phyloP scores from a whole-genome alignment of 1,140 invertebrate species.

The Philaenus spumarius region DNA sequence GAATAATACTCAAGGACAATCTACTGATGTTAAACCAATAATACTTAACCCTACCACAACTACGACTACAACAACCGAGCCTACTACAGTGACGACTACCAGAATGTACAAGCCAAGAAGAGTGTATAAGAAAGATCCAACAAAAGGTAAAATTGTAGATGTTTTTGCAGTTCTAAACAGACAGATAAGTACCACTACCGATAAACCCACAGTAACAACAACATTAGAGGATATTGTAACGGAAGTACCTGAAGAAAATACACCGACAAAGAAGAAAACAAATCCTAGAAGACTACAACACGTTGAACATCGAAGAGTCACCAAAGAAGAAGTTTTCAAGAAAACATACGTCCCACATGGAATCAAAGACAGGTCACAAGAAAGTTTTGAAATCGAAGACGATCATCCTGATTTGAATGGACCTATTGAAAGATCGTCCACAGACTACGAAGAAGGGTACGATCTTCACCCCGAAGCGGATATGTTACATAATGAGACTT shows the following conservation, averaged over 20 bases:
- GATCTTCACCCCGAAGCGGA: constrained; percentile 1
- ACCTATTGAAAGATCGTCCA: background rate
- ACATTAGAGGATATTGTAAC: background rate
- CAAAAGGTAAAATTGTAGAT: constrained; percentile 14
- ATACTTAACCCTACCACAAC: constrained; percentile 9
- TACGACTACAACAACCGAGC: constrained; percentile 19
- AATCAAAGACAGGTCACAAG: constrained; percentile 6
- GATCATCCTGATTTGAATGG: constrained; percentile 16
- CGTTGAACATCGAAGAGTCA: constrained; percentile 12
- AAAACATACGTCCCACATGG: constrained; percentile 15
- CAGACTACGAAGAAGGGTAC: background rate
- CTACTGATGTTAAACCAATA: background rate
- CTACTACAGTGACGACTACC: constrained; percentile 15
- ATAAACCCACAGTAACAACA: constrained; percentile 1
- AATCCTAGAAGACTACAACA: constrained; percentile 18
- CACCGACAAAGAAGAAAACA: background rate
- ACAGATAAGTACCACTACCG: background rate
- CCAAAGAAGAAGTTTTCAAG: constrained; percentile 21
- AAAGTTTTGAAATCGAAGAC: background rate
- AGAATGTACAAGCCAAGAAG: constrained; percentile 27
- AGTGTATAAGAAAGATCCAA: constrained; percentile 16
- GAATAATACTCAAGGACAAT: no score
- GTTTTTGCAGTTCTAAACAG: constrained; percentile 18
- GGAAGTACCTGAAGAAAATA: background rate
- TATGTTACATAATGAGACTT: constrained; percentile 20